Percentiles rank a stretch among this genome's conserved stretches.
Evolutionary conservation across 2,113 vertebrate genomes (phyloP).

Genomic region (Halichoeres trimaculatus): DNA sequence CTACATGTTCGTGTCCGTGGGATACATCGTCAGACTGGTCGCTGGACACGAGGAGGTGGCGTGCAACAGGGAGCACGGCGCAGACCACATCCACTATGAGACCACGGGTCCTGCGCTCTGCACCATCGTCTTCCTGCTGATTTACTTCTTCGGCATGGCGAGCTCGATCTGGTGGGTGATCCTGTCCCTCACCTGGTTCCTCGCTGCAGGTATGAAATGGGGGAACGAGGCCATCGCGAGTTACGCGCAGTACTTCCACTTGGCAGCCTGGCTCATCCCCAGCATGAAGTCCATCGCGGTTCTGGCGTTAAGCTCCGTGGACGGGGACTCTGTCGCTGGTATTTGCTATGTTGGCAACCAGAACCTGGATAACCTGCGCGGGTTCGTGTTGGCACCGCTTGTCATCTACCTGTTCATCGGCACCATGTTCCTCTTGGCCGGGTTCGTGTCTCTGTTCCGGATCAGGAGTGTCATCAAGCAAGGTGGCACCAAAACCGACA

Average conservation of each 20-base stretch:
- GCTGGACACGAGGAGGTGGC: conserved; percentile 92
- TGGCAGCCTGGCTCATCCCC: conserved; percentile 95
- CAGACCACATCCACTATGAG: conserved; percentile 88
- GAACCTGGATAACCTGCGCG: conserved; percentile 91
- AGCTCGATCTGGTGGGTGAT: conserved; percentile 95
- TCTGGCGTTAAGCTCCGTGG: conserved; percentile 92
- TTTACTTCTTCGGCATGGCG: conserved; percentile 94
- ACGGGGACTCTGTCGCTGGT: conserved; percentile 93
- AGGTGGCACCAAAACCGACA: conserved; percentile 94
- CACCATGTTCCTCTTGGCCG: conserved; percentile 93
- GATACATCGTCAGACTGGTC: conserved; percentile 90
- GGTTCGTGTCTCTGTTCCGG: conserved; percentile 93
- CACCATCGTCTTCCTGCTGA: conserved; percentile 93
- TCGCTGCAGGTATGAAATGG: conserved; percentile 93
- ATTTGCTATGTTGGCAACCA: conserved; percentile 97
- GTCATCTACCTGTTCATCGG: conserved; percentile 95
- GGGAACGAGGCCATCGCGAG: conserved; percentile 92
- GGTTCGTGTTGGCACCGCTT: conserved; percentile 93
- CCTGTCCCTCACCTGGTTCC: conserved; percentile 91
- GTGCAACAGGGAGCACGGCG: conserved; percentile 83
- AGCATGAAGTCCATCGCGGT: conserved; percentile 93
- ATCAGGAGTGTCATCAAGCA: conserved; percentile 95
- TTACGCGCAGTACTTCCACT: conserved; percentile 94
- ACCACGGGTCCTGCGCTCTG: conserved; percentile 93
- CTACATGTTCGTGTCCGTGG: conserved; percentile 92